Evolutionary conservation across 2,888 invertebrate species (phyloP), one percentile per base, ranked within the genome.

Genomic region (Philhelius pedissequus): DNA sequence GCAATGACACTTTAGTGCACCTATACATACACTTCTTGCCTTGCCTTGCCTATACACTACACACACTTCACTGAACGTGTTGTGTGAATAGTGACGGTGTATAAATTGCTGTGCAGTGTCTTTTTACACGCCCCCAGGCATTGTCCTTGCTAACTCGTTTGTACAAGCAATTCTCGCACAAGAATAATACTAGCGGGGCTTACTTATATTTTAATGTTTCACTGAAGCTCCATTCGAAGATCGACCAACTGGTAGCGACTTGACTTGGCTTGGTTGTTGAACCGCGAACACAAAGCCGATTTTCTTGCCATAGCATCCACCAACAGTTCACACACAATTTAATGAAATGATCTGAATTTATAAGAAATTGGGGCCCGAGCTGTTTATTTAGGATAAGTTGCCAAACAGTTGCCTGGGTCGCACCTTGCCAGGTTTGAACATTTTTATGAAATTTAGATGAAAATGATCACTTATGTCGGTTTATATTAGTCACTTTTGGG

Each of bases 1-100:
- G 84, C 84, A 84, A 84, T 84, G 84, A 84, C 84, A 84, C 80
- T 75, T 84, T 76, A 80, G 71, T 68, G 84, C 48, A 40, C 58
- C 27, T 18, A 11, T 20, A 40, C 9, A 27, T 9, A 27, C 20
- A 30, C 20, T n/a, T n/a, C n/a, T n/a, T n/a, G n/a, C 45, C 15
- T n/a, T 2, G 13, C 15, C n/a, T 9, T 20, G 3, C 18, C 30
- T n/a, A 38, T 15, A 40, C 11, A 58, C 15, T 20, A 45, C 9
- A 18, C 30, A 32, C 20, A 48, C 25, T 38, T 58, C 58, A 18
- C n/a, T 58, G 38, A 11, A 15, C 50, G 50, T 43, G 7, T 35
- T 18, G 18, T 48, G 35, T 35, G 52, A 52, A 30, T 13, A 56
- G 38, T 7, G 45, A 32, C 32, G 64, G 43, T 52, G 48, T 38